Conservation (phyloP, 2,113 vertebrate genomes). For the Aplodontia rufa region DNA sequence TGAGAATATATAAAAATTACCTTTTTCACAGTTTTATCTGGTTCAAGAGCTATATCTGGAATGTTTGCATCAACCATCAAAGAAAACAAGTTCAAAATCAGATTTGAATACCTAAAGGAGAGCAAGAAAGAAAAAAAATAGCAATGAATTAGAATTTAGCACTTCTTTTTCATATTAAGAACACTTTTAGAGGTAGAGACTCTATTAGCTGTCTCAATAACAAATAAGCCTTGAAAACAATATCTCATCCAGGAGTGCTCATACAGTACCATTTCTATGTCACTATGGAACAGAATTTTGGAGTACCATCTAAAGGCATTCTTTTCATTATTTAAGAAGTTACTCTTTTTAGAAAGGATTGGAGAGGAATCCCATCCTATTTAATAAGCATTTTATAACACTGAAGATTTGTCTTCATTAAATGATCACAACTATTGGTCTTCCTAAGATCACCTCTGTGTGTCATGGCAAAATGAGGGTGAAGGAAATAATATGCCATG, state of each 20-base stretch:
- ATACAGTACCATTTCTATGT: not conserved
- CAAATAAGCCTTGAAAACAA: not conserved
- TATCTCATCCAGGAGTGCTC: not conserved
- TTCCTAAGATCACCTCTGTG: not conserved
- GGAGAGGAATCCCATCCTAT: not conserved
- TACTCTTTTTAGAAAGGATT: not conserved
- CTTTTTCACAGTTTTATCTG: constrained; percentile 99
- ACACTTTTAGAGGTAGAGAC: not conserved
- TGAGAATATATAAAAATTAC: constrained; percentile 79
- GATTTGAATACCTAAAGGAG: constrained; percentile 94
- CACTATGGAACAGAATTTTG: not conserved
- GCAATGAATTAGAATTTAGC: not conserved
- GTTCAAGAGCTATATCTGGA: constrained; percentile 98
- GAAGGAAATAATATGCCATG: not conserved
- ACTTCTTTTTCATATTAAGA: constrained; percentile 31
- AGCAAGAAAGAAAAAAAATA: not conserved
- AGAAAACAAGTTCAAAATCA: constrained; percentile 98
- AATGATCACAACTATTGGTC: not conserved
- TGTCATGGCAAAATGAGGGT: not conserved
- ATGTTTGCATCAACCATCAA: constrained; percentile 99
- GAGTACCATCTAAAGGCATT: not conserved
- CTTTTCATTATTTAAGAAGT: not conserved
- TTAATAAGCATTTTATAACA: not conserved
- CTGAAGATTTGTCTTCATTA: not conserved
- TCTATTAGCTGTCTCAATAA: not conserved